Conservation (phyloP, 2,888 invertebrate genomes). For the Drosophila kanekoi region DNA sequence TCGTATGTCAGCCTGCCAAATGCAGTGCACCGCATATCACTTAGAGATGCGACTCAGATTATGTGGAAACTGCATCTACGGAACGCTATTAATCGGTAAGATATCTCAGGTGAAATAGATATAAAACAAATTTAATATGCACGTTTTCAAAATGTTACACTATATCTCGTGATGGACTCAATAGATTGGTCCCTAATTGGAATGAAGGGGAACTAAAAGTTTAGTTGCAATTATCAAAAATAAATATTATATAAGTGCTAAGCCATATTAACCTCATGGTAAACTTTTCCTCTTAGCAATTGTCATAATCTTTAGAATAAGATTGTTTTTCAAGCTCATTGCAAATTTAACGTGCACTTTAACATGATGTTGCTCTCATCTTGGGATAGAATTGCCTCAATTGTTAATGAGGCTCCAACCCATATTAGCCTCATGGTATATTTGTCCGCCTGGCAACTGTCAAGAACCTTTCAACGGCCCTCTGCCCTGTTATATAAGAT, state of each 20-base stretch:
- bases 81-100: conserved; percentile 2
- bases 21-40: conserved; percentile 30
- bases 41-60: conserved; percentile 36
- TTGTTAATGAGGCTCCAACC: too few relatives aligned
- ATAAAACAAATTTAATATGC: not conserved
- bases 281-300: not conserved
- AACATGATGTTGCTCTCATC: not conserved
- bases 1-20: conserved; percentile 46
- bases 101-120: too few relatives aligned
- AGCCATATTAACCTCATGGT: not conserved
- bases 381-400: too few relatives aligned
- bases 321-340: not conserved
- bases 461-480: not conserved
- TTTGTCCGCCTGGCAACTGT: not conserved
- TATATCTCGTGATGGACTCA: too few relatives aligned
- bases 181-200: too few relatives aligned
- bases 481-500: too few relatives aligned
- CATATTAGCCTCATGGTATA: not conserved
- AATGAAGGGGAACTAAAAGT: too few relatives aligned
- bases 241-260: too few relatives aligned
- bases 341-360: not conserved
- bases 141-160: not conserved
- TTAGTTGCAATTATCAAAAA: too few relatives aligned
- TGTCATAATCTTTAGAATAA: not conserved
- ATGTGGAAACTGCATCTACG: not conserved